Base-by-base conservation (phyloP, 2,888 invertebrate species). In the Matsumyia berberina region DNA sequence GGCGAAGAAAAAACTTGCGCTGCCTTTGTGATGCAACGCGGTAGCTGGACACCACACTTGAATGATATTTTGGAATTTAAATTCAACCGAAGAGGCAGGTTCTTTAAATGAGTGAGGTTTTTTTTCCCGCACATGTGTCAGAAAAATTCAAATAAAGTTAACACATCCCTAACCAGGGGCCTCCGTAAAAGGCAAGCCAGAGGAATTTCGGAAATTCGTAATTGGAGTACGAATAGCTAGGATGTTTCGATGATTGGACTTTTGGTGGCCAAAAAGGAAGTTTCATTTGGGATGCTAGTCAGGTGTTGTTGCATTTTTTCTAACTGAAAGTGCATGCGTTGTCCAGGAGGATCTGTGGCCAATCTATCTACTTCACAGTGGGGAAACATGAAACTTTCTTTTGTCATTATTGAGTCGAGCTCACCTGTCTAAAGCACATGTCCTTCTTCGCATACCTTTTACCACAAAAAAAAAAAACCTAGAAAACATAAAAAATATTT, bases 101-200 rank as follows among this genome's bases (percentile, higher is more conserved):
- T 64, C 33, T 24, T 19, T 17, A 2, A 9, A 11, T 5, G 31
- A 31, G 5, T 2, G 1, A 2, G 24, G 7, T 15, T 53, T 66
- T 57, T 51, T n/a, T 24, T 15, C 4, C 9, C 29, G 49, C 29
- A 11, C 39, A 77, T 66, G 72, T 83, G 67, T 78, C 82, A 73
- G 73, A 67, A 67, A 67, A 67, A 67, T 83, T 78, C 57, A 35
- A 67, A 83, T 83, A 78, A 82, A 82, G 81, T 73, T 67, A 73
- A 73, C 72, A 78, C 62, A 73, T 74, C 55, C 69, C 29, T 31
- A n/a, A n/a, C n/a, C 62, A 3, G 29, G 24, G 44, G 33, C 5
- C 3, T n/a, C 42, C 51, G 11, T 29, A 1, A 66, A 37, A 49
- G 49, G 57, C 33, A 57, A 42, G 2, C 35, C 35, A 12, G 46